Percentiles rank a stretch among this genome's conserved stretches.
Conservation (phyloP, 2,113 vertebrate genomes). For the Ciconia maguari region DNA sequence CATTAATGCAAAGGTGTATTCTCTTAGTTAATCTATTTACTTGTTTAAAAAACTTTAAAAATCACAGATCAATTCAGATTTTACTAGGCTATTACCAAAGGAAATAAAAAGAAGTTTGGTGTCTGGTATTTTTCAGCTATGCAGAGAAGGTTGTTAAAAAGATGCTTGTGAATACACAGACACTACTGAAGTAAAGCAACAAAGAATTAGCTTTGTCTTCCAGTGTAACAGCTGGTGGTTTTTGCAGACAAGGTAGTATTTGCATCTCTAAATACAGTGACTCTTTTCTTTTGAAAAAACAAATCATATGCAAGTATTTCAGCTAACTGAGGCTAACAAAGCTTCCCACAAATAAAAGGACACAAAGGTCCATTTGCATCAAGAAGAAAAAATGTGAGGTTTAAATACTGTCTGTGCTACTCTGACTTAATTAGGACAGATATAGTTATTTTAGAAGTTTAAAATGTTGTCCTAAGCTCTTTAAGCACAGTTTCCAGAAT, state of each 20-base stretch:
- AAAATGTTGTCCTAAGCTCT: background rate
- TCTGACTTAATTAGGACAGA: slow-evolving; percentile 1
- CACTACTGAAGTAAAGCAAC: background rate
- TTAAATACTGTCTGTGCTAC: slow-evolving; percentile 4
- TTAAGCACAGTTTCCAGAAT: background rate
- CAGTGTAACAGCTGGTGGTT: slow-evolving; percentile 4
- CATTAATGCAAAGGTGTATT: background rate
- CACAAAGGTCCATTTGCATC: slow-evolving; percentile 43
- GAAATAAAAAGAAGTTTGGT: background rate
- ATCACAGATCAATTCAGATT: background rate
- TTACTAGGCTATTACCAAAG: background rate
- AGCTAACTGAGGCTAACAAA: slow-evolving; percentile 46
- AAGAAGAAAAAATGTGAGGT: background rate
- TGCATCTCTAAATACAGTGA: slow-evolving; percentile 53
- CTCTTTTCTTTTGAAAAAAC: slow-evolving; percentile 28
- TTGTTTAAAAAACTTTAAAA: background rate
- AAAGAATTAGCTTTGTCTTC: slow-evolving; percentile 25
- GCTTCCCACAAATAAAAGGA: slow-evolving; percentile 32
- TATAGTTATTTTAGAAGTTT: background rate
- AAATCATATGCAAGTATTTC: slow-evolving; percentile 55
- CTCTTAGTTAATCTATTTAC: background rate
- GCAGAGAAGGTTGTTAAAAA: background rate
- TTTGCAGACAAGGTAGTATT: slow-evolving; percentile 49
- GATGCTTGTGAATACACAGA: background rate
- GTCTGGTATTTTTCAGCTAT: background rate